These are phyloP conservation scores for Mya arenaria DNA, from an alignment of 1,140 invertebrate species.

Conservation along the genomic window DNA sequence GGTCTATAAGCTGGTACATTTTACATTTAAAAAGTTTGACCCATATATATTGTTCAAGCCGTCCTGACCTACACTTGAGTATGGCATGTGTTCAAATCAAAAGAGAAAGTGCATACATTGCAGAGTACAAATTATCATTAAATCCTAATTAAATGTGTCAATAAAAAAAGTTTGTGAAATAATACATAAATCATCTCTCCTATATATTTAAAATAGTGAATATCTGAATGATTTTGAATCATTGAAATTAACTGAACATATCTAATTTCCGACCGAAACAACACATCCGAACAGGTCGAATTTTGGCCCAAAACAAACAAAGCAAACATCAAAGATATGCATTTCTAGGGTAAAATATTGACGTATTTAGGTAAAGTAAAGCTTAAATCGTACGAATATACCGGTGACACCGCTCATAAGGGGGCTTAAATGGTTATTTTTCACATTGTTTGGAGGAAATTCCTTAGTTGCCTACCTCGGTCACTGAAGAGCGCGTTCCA, in stretches of 20 bases:
- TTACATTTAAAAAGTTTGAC: too few relatives aligned
- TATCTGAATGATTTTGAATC: background rate
- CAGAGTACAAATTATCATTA: background rate
- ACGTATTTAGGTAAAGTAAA: background rate
- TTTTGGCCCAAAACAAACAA: background rate
- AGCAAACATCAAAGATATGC: background rate
- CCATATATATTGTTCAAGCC: too few relatives aligned
- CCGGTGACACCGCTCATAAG: background rate
- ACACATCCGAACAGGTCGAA: background rate
- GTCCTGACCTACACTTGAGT: too few relatives aligned
- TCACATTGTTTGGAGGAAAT: constrained; percentile 47
- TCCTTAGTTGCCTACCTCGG: constrained; percentile 56
- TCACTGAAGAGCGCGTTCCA: constrained; percentile 20
- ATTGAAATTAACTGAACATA: background rate
- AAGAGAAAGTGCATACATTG: background rate
- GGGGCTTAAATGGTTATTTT: background rate
- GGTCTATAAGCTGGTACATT: too few relatives aligned
- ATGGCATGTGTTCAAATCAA: background rate
- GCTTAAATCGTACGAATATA: background rate
- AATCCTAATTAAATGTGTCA: background rate
- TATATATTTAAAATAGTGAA: background rate
- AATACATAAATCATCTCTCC: too few relatives aligned
- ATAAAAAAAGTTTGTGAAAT: background rate
- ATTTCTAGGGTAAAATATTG: background rate
- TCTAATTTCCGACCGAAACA: background rate